Percentiles rank a stretch among this genome's conserved stretches.
phyloP scores from a whole-genome alignment of 2,797 vertebrate species.

The Platyrinchus mystaceus region DNA sequence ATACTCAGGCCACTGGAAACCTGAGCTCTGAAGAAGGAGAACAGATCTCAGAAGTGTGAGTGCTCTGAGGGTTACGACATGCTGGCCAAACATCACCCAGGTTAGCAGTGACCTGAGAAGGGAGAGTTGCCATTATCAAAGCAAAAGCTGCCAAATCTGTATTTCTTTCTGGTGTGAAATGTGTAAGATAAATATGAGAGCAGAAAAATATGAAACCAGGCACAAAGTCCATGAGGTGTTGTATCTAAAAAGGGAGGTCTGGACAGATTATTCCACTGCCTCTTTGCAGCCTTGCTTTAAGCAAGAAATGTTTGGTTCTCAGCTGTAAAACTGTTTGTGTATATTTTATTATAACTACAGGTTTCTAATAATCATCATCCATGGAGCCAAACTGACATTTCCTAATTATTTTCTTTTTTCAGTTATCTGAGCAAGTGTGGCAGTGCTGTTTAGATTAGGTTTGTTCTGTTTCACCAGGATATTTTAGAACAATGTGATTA shows the following conservation, averaged over 20 bases:
- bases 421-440: constrained; percentile 31
- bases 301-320: neutral
- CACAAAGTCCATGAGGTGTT: neutral
- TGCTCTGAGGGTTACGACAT: neutral
- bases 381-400: neutral
- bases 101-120: neutral
- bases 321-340: neutral
- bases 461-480: constrained; percentile 61
- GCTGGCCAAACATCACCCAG: neutral
- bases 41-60: neutral
- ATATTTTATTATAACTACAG: neutral
- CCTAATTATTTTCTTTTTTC: constrained; percentile 5
- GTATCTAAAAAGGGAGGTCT: neutral
- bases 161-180: neutral
- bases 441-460: constrained; percentile 49
- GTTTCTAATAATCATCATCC: neutral
- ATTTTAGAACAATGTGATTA: constrained; percentile 73
- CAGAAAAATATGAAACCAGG: neutral
- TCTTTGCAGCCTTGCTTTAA: neutral
- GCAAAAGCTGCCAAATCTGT: neutral
- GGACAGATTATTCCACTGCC: neutral
- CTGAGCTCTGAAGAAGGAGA: neutral
- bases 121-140: neutral
- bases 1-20: neutral
- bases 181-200: neutral